phyloP scores from a whole-genome alignment of 2,888 invertebrate species.

The Archips crataeganus region DNA sequence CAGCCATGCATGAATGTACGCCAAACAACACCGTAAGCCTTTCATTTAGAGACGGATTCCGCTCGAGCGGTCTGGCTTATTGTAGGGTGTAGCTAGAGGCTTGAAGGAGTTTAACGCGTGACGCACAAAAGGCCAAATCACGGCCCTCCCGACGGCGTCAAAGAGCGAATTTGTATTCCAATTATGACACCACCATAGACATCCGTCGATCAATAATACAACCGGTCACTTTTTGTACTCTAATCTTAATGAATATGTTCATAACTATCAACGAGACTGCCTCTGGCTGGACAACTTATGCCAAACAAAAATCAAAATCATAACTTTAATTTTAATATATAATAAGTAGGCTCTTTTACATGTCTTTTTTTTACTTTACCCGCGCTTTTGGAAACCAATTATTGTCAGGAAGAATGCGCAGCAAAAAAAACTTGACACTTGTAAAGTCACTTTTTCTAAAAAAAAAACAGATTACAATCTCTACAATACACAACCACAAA shows the following conservation, averaged over 20 bases:
- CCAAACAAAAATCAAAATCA: too few relatives aligned
- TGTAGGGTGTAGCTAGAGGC: constrained; percentile 70
- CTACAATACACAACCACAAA: too few relatives aligned
- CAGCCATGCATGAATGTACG: constrained; percentile 49
- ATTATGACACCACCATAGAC: constrained; percentile 74
- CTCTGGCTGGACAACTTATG: too few relatives aligned
- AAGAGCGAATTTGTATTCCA: constrained; percentile 85
- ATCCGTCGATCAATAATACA: constrained; percentile 57
- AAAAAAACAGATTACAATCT: too few relatives aligned
- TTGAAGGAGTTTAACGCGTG: constrained; percentile 84
- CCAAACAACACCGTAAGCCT: constrained; percentile 45
- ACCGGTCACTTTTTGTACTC: constrained; percentile 48
- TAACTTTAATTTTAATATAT: too few relatives aligned
- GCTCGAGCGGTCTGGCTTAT: constrained; percentile 45
- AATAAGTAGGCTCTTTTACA: too few relatives aligned
- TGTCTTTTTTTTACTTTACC: too few relatives aligned
- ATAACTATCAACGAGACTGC: background rate
- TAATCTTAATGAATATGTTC: background rate
- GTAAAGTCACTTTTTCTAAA: too few relatives aligned
- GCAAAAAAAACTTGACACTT: too few relatives aligned
- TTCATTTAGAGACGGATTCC: constrained; percentile 59
- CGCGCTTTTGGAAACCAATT: too few relatives aligned
- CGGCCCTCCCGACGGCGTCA: constrained; percentile 76
- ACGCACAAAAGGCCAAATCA: constrained; percentile 85
- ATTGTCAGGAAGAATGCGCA: too few relatives aligned